Evolutionary conservation across 2,888 invertebrate species (phyloP).

Genomic region (Agriopis marginaria): DNA sequence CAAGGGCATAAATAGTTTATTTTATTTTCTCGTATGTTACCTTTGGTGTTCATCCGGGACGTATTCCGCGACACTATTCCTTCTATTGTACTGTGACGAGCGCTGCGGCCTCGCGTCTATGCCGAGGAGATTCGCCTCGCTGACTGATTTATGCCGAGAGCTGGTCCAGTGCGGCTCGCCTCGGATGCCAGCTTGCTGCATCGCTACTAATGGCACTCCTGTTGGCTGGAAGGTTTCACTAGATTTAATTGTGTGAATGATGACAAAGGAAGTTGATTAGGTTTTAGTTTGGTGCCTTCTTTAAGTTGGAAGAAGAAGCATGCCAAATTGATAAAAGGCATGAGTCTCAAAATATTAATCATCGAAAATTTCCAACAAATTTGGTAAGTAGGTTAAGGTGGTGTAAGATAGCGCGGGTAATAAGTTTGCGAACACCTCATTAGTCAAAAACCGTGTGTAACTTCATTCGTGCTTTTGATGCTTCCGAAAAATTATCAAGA

Average conservation of each 20-base stretch:
- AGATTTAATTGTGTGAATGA: neutral
- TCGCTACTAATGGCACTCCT: constrained; percentile 88
- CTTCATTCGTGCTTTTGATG: no score
- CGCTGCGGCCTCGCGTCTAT: constrained; percentile 83
- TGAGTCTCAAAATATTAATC: no score
- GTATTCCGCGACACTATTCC: constrained; percentile 88
- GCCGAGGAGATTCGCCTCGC: constrained; percentile 94
- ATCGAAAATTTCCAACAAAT: no score
- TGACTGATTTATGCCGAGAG: constrained; percentile 89
- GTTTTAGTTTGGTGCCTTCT: no score
- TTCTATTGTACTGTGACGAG: constrained; percentile 73
- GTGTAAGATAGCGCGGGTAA: no score
- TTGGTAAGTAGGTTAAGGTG: no score
- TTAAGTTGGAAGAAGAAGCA: no score
- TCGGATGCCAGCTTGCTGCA: constrained; percentile 89
- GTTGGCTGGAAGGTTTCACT: constrained; percentile 61
- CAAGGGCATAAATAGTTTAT: neutral
- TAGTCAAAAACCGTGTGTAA: no score
- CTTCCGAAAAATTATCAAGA: no score
- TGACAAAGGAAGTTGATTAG: no score
- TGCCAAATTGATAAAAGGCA: no score
- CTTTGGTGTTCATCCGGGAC: constrained; percentile 85
- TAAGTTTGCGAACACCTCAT: no score
- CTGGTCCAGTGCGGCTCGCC: constrained; percentile 81
- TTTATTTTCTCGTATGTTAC: constrained; percentile 53